phyloP scores from a whole-genome alignment of 2,113 vertebrate genomes.

The Lasiurus borealis region DNA sequence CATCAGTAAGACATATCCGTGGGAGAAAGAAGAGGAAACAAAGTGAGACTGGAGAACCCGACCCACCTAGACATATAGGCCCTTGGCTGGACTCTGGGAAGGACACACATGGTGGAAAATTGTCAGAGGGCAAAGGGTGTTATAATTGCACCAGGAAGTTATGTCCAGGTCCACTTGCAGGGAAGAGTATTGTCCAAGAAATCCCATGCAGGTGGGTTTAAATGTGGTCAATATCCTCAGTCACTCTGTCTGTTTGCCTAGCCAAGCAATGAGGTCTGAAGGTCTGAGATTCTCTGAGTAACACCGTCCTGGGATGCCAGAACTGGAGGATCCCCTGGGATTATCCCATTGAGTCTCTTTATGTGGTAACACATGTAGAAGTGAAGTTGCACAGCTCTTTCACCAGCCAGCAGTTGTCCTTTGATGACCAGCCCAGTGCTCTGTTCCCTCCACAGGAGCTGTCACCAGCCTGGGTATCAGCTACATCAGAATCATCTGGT shows the following conservation, averaged over 20 bases:
- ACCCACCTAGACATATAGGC: background rate
- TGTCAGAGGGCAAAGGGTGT: background rate
- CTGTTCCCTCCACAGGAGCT: background rate
- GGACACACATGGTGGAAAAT: background rate
- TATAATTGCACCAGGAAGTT: background rate
- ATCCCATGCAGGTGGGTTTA: accelerated
- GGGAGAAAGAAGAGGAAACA: background rate
- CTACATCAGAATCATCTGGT: background rate
- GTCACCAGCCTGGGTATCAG: background rate
- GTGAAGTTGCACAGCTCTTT: background rate
- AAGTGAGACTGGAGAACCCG: background rate
- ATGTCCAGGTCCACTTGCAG: background rate
- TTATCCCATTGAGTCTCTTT: background rate
- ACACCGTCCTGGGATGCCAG: background rate
- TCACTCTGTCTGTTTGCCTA: background rate
- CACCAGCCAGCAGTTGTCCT: background rate
- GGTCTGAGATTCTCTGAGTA: background rate
- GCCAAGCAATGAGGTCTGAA: background rate
- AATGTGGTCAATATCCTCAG: background rate
- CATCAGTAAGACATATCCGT: background rate
- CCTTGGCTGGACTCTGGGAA: background rate
- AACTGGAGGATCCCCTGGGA: background rate
- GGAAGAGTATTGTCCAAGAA: background rate
- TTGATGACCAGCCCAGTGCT: background rate
- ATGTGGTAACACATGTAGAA: background rate